These are phyloP conservation scores for Porites australiensis DNA, from an alignment of 64 coral and sea anemone genomes.

Conservation along the genomic window DNA sequence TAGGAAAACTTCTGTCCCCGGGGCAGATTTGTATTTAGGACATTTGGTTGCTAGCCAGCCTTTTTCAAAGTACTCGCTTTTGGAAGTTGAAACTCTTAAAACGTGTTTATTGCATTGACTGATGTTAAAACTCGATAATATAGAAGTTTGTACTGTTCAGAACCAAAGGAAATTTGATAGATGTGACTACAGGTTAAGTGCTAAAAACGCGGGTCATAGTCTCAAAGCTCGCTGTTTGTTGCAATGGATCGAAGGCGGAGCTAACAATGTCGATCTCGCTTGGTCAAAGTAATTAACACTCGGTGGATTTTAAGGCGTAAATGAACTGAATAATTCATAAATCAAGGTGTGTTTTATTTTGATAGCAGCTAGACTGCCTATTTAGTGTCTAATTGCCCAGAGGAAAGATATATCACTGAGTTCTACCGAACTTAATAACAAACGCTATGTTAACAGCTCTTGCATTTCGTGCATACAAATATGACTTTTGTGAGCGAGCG, in stretches of 20 bases:
- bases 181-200: not conserved
- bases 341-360: constrained; percentile 52
- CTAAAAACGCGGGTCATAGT: not conserved
- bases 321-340: constrained; percentile 79
- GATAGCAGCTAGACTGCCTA: constrained; percentile 29
- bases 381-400: constrained; percentile 45
- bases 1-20: not conserved
- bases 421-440: constrained; percentile 11
- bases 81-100: not conserved
- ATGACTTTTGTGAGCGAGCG: constrained; percentile 4
- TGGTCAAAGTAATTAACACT: constrained; percentile 69
- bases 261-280: not conserved
- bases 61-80: no score
- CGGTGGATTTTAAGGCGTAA: constrained; percentile 58
- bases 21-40: constrained; percentile 23
- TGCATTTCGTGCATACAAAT: not conserved
- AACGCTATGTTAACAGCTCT: constrained; percentile 36
- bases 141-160: not conserved
- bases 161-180: not conserved
- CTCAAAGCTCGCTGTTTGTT: not conserved
- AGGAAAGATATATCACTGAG: constrained; percentile 20
- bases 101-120: not conserved
- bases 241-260: constrained; percentile 19
- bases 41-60: not conserved
- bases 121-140: not conserved